Percentiles rank a stretch among this genome's conserved stretches.
These are phyloP conservation scores for Drosophila parabipectinata DNA, from an alignment of 1,140 invertebrate genomes.

Conservation along the genomic window DNA sequence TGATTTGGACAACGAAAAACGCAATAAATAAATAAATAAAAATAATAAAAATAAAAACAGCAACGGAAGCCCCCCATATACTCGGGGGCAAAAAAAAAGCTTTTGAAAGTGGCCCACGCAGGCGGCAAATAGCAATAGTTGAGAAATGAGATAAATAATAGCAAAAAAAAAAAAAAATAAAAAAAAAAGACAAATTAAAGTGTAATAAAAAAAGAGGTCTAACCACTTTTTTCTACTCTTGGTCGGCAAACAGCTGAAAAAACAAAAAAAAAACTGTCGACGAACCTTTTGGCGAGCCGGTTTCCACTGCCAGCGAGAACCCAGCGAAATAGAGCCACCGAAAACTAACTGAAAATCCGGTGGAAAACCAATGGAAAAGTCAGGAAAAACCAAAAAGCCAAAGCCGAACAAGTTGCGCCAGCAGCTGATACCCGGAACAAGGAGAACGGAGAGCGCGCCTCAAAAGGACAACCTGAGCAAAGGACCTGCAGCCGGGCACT, in stretches of 20 bases:
- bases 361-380: slow-evolving; percentile 8
- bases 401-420: slow-evolving; percentile 56
- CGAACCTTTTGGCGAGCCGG: slow-evolving; percentile 72
- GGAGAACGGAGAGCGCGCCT: slow-evolving; percentile 26
- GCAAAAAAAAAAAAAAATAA: slow-evolving; percentile 1
- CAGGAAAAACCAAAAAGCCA: slow-evolving; percentile 9
- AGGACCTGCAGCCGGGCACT: slow-evolving; percentile 79
- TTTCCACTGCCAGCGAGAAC: slow-evolving; percentile 38
- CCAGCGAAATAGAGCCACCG: slow-evolving; percentile 24
- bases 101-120: slow-evolving; percentile 75
- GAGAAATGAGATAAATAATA: slow-evolving; percentile 66
- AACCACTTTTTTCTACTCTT: slow-evolving; percentile 66
- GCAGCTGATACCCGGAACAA: slow-evolving; percentile 63
- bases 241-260: slow-evolving; percentile 69
- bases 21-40: slow-evolving; percentile 40
- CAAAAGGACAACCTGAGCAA: slow-evolving; percentile 64
- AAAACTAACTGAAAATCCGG: not conserved
- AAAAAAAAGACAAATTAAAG: slow-evolving; percentile 73
- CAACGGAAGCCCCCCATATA: slow-evolving; percentile 24
- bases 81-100: slow-evolving; percentile 23
- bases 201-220: slow-evolving; percentile 75
- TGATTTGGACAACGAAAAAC: slow-evolving; percentile 29
- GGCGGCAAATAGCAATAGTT: slow-evolving; percentile 66
- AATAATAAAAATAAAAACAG: slow-evolving; percentile 8
- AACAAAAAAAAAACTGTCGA: slow-evolving; percentile 63